These are phyloP conservation scores for Pristionchus arcanus DNA, from an alignment of 2,888 invertebrate species.

Conservation along the genomic window DNA sequence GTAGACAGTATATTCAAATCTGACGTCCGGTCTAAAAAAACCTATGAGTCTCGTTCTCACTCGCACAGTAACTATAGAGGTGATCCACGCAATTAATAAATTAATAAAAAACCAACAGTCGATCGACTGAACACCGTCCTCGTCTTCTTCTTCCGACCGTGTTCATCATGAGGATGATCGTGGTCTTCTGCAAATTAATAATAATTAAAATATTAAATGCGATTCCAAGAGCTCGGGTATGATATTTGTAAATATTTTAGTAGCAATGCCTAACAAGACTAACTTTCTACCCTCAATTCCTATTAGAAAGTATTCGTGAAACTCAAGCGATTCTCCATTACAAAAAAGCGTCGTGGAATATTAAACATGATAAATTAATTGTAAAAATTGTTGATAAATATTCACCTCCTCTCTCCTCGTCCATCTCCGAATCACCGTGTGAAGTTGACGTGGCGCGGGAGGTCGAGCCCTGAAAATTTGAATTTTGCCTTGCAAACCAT, in stretches of 20 bases:
- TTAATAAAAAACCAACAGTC: slow-evolving; percentile 61
- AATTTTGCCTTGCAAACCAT: too few species aligned
- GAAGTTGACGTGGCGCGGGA: neutral
- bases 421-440: slow-evolving; percentile 41
- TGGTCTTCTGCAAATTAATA: neutral
- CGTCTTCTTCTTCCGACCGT: slow-evolving; percentile 76
- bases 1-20: too few species aligned
- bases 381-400: neutral
- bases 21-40: too few species aligned
- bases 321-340: too few species aligned
- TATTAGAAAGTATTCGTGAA: neutral
- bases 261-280: too few species aligned
- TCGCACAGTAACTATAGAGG: too few species aligned
- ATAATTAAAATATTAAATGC: too few species aligned
- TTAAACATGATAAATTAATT: neutral
- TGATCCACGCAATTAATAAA: too few species aligned
- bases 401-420: slow-evolving; percentile 6
- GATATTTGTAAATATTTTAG: too few species aligned
- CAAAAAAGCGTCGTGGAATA: neutral
- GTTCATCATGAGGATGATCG: neutral
- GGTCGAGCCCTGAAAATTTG: neutral
- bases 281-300: too few species aligned
- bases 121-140: slow-evolving; percentile 76
- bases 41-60: too few species aligned
- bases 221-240: too few species aligned